A percentile compares a stretch with the other conserved stretches of the same genome.
Conservation (phyloP, 2,797 vertebrate species). For the Cirrhinus molitorella region DNA sequence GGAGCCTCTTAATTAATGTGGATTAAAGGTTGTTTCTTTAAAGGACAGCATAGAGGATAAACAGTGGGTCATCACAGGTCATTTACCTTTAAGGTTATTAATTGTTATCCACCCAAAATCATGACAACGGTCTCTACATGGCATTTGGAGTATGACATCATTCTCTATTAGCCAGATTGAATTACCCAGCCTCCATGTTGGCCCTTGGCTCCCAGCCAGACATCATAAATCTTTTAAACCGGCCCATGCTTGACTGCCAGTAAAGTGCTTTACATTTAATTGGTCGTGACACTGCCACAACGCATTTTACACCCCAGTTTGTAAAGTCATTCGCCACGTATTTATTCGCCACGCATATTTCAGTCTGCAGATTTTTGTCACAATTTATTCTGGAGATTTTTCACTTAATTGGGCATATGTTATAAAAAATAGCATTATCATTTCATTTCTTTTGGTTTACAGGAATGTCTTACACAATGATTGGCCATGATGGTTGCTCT, state of each 20-base stretch:
- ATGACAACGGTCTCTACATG: conserved; percentile 72
- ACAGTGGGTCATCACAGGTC: conserved; percentile 50
- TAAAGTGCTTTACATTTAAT: conserved; percentile 78
- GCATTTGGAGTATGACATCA: conserved; percentile 79
- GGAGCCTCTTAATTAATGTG: conserved; percentile 63
- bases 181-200: conserved; percentile 76
- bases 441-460: conserved; percentile 55
- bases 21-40: conserved; percentile 19
- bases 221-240: conserved; percentile 78
- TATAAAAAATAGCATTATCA: background rate
- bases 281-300: conserved; percentile 59
- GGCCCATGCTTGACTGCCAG: conserved; percentile 71
- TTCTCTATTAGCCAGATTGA: conserved; percentile 82
- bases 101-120: conserved; percentile 71
- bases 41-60: conserved; percentile 8
- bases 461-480: conserved; percentile 98
- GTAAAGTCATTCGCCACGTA: conserved; percentile 10
- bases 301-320: conserved; percentile 53
- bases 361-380: conserved; percentile 25
- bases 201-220: conserved; percentile 74
- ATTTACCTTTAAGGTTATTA: conserved; percentile 75
- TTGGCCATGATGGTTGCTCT: conserved; percentile 89
- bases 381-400: too few species aligned
- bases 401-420: background rate
- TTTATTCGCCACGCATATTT: conserved; percentile 35